phyloP scores from a whole-genome alignment of 2,888 invertebrate species.

The Orthonevra nobilis region DNA sequence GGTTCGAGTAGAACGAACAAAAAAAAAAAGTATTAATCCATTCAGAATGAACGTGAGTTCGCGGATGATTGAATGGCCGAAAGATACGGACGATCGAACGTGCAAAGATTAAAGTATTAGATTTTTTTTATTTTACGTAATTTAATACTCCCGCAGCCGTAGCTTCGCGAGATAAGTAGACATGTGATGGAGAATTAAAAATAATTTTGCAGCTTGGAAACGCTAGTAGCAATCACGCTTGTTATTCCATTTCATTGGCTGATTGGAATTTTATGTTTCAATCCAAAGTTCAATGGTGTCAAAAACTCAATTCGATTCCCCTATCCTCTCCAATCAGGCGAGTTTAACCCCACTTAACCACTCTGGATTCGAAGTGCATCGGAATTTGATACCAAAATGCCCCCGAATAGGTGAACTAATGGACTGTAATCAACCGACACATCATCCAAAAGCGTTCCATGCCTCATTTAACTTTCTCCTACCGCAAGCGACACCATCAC shows the following conservation, averaged over 20 bases:
- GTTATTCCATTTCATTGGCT: no score
- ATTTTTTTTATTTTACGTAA: neutral
- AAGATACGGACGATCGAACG: conserved; percentile 9
- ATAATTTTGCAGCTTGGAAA: neutral
- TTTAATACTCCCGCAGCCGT: neutral
- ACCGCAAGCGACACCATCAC: conserved; percentile 12
- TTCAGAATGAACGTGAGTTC: conserved; percentile 46
- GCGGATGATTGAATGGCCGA: conserved; percentile 31
- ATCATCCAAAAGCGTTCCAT: neutral
- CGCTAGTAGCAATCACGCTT: no score
- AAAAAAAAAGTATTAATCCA: conserved; percentile 47
- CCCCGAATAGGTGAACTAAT: conserved; percentile 37
- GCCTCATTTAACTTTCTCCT: conserved; percentile 34
- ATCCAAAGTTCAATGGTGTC: conserved; percentile 18
- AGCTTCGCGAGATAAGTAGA: neutral
- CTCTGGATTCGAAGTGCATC: neutral
- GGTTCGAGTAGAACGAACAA: no score
- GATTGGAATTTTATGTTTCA: no score
- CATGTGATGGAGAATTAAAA: neutral
- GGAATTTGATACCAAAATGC: neutral
- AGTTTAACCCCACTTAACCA: conserved; percentile 52
- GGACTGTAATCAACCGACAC: conserved; percentile 22
- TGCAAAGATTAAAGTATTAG: conserved; percentile 18
- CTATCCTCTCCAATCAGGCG: conserved; percentile 17
- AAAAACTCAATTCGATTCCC: conserved; percentile 46